These are phyloP conservation scores for Muscina levida DNA, from an alignment of 2,888 invertebrate genomes.

Conservation along the genomic window DNA sequence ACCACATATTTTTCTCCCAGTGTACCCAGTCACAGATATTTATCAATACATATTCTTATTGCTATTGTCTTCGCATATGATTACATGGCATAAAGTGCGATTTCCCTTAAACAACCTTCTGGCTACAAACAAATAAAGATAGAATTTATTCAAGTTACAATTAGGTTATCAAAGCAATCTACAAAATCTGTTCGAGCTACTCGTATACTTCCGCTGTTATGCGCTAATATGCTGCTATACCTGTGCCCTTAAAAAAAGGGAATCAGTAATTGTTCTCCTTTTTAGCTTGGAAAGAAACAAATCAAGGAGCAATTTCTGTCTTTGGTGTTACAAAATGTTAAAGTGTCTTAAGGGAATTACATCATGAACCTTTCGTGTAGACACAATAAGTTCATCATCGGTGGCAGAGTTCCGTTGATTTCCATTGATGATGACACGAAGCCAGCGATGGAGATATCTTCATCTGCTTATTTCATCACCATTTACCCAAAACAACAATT, in stretches of 20 bases:
- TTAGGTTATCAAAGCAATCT: conserved; percentile 49
- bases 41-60: conserved; percentile 11
- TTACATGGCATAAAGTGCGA: conserved; percentile 40
- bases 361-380: conserved; percentile 27
- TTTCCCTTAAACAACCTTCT: background rate
- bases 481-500: conserved; percentile 56
- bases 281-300: background rate
- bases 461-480: conserved; percentile 63
- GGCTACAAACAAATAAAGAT: conserved; percentile 36
- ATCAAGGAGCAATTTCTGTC: conserved; percentile 22
- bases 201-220: conserved; percentile 22
- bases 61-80: conserved; percentile 41
- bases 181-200: conserved; percentile 9
- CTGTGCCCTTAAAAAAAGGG: conserved; percentile 32
- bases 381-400: conserved; percentile 23
- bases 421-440: conserved; percentile 34
- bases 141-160: conserved; percentile 41
- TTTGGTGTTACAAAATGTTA: conserved; percentile 41
- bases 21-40: conserved; percentile 1
- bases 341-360: conserved; percentile 64
- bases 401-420: background rate
- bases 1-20: background rate
- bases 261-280: conserved; percentile 53
- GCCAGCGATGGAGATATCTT: conserved; percentile 54
- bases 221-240: conserved; percentile 31